phyloP scores from a whole-genome alignment of 2,797 vertebrate species.

The Parauchenoglanis ngamensis region DNA sequence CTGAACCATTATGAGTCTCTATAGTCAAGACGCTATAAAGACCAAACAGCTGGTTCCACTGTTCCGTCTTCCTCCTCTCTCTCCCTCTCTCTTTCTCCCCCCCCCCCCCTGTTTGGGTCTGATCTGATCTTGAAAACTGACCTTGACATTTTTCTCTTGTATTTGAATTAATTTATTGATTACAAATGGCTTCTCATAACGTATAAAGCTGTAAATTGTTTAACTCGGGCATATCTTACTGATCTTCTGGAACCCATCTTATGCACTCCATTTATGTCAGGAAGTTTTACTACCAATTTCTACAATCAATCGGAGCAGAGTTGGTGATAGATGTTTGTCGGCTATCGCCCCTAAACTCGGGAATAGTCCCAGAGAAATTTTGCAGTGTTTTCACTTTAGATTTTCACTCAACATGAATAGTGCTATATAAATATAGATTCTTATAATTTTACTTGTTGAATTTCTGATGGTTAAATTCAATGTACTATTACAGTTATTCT shows the following conservation, averaged over 20 bases:
- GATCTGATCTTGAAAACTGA: slow-evolving; percentile 28
- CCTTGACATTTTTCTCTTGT: background rate
- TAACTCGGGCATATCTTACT: background rate
- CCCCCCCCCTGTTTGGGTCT: slow-evolving; percentile 37
- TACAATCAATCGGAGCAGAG: background rate
- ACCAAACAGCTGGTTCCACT: slow-evolving; percentile 85
- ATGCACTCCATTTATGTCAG: background rate
- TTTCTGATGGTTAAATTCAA: background rate
- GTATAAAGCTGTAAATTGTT: background rate
- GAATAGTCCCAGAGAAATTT: background rate
- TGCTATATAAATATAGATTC: background rate
- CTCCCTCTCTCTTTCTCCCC: slow-evolving; percentile 45
- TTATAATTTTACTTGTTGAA: background rate
- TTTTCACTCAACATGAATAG: background rate
- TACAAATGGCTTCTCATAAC: background rate
- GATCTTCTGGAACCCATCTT: background rate
- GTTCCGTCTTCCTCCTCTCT: slow-evolving; percentile 53
- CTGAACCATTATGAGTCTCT: slow-evolving; percentile 56
- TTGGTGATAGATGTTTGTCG: background rate
- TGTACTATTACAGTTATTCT: background rate
- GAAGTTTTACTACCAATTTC: background rate
- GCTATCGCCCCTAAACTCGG: background rate
- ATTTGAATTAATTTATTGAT: background rate
- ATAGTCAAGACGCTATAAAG: slow-evolving; percentile 67
- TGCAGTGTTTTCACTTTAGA: background rate